A percentile compares a stretch with the other conserved stretches of the same genome.
Evolutionary conservation across 23 tunicate genomes (phyloP).

Genomic region (Ciona savignyi): DNA sequence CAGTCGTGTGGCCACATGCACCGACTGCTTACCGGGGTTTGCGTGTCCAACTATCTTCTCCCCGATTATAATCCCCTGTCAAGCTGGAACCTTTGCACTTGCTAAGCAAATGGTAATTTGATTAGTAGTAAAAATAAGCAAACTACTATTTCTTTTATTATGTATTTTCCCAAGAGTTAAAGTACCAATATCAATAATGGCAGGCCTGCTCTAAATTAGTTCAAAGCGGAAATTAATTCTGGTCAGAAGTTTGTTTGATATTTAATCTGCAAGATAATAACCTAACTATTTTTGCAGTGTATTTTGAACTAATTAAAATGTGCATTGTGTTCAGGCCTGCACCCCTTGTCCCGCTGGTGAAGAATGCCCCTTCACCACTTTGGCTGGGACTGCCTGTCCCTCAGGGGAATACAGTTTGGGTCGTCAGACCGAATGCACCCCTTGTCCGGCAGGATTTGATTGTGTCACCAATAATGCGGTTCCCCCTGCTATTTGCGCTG

Average conservation of each 20-base stretch:
- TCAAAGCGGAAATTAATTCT: no score
- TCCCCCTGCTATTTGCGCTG: conserved; percentile 28
- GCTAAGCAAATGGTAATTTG: conserved; percentile 31
- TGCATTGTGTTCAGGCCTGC: conserved; percentile 43
- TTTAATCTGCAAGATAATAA: no score
- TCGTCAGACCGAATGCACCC: conserved; percentile 41
- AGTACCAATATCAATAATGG: no score
- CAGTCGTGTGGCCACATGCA: conserved; percentile 48
- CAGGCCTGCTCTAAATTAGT: no score
- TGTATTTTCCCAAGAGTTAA: no score
- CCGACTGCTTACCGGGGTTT: conserved; percentile 51
- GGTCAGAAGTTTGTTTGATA: no score
- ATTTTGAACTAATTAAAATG: no score
- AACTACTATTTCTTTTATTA: no score
- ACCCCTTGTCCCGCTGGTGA: conserved; percentile 81
- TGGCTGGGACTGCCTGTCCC: conserved; percentile 17
- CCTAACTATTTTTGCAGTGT: no score
- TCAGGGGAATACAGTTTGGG: conserved; percentile 59
- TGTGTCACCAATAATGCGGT: conserved; percentile 29
- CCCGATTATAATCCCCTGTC: conserved; percentile 32
- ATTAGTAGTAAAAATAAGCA: no score
- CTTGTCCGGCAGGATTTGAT: conserved; percentile 85
- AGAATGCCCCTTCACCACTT: conserved; percentile 21
- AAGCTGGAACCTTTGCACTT: conserved; percentile 60
- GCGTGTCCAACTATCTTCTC: conserved; percentile 66